Base-by-base conservation (phyloP, 2,888 invertebrate species). In the Ennomos quercinarius region DNA sequence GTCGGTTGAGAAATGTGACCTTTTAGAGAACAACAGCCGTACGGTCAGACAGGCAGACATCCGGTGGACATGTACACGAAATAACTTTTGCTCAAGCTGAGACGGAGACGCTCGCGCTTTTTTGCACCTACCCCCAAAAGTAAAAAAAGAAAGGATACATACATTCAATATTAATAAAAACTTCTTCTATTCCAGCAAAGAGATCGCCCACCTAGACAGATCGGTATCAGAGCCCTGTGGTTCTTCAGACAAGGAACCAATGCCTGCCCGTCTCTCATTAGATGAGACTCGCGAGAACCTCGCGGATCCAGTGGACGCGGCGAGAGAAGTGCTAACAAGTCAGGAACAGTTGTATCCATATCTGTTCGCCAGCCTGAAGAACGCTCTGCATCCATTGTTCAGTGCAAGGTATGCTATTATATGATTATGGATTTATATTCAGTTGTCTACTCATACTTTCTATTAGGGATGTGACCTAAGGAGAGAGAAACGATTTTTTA, bases 281-380 rank as follows among this genome's bases (percentile, higher is more conserved):
- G 70, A 67, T 12, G 73, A 72, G 8, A 61, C 67, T 3, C 58
- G 71, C 4, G 74, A 73, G 6, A 61, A 69, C 2, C 62, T 73
- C n/a, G 43, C 46, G 2, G 80, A 79, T 40, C 85, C 88, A 0
- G 61, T 88, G 35, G 78, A 72, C 1, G 73, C 82, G 9, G 89
- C 86, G 0, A 78, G 81, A 0, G 80, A 79, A 67, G 83, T 97
- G 53, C 89, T 97, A 41, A 94, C 95, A 1, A 94, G 94, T 57
- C 97, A 97, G 69, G 97, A 98, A 81, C 94, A 95, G 9, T 77
- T 95, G 11, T 95, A 96, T 75, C 97, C 97, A 0, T 94, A 95
- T 48, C 84, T 98, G 39, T 97, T 95, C 80, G 91, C 93, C 75
- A 96, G 96, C 67, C 87, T 98, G 60, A 94, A 95, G 77, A 94